These are phyloP conservation scores for Syrrhaptes paradoxus DNA, from an alignment of 2,113 vertebrate genomes.

Conservation along the genomic window DNA sequence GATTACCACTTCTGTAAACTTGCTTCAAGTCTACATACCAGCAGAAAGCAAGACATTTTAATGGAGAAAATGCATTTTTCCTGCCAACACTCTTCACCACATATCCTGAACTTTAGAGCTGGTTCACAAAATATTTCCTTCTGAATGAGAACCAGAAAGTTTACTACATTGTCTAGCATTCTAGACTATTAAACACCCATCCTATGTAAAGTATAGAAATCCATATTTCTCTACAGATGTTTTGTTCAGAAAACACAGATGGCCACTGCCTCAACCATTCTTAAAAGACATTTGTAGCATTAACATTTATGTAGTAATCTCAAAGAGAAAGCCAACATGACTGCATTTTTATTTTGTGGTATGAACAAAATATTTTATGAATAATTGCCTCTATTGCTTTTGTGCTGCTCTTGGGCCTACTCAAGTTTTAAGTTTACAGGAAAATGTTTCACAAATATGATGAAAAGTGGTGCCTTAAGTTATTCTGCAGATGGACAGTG, in stretches of 20 bases:
- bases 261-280: neutral
- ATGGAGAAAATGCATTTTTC: neutral
- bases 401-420: neutral
- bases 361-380: neutral
- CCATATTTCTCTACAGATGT: neutral
- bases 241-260: neutral
- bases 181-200: neutral
- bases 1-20: neutral
- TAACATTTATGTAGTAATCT: neutral
- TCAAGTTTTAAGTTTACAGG: neutral
- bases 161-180: neutral
- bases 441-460: neutral
- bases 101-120: neutral
- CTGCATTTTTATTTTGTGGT: neutral
- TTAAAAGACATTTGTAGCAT: neutral
- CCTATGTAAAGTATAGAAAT: neutral
- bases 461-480: neutral
- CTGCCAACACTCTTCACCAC: neutral
- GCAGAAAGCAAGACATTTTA: neutral
- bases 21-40: neutral
- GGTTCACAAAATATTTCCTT: neutral
- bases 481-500: neutral
- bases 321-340: neutral
- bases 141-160: neutral
- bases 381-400: neutral